Conservation (phyloP, 2,797 vertebrate genomes). For the Danio jaintianensis region DNA sequence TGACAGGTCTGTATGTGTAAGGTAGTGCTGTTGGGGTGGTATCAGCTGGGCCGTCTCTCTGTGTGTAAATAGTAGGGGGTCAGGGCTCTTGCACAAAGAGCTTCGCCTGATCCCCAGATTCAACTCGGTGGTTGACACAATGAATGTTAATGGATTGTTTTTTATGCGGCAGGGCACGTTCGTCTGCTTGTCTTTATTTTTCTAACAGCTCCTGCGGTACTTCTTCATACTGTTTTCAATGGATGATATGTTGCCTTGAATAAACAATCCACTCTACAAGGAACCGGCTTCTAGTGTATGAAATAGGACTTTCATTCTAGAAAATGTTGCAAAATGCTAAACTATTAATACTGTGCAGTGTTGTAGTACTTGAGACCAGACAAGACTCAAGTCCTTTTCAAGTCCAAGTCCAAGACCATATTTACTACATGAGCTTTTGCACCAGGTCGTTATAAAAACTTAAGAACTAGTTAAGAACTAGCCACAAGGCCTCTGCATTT, state of each 20-base stretch:
- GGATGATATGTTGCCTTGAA: conserved; percentile 16
- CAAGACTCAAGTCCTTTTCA: neutral
- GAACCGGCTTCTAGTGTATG: neutral
- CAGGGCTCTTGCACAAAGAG: conserved; percentile 76
- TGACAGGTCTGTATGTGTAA: conserved; percentile 78
- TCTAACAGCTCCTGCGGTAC: neutral
- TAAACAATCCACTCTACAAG: neutral
- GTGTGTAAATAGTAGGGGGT: conserved; percentile 80
- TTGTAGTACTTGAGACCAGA: neutral
- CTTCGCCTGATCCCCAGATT: conserved; percentile 77
- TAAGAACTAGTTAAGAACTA: no score
- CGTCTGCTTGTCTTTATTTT: conserved; percentile 28
- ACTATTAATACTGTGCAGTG: neutral
- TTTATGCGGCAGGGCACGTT: conserved; percentile 12
- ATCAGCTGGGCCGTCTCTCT: conserved; percentile 77
- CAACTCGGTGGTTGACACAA: conserved; percentile 34
- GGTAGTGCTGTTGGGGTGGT: conserved; percentile 77
- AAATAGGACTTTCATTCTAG: neutral
- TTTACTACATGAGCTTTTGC: neutral
- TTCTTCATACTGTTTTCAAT: neutral
- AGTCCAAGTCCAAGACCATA: neutral
- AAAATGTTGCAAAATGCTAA: conserved; percentile 2
- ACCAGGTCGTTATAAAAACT: no score
- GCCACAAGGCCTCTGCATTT: no score
- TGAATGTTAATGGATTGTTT: conserved; percentile 46